Percentiles rank a stretch among this genome's conserved stretches.
These are phyloP conservation scores for Cebus imitator DNA, from an alignment of 2,113 vertebrate species.

Conservation along the genomic window DNA sequence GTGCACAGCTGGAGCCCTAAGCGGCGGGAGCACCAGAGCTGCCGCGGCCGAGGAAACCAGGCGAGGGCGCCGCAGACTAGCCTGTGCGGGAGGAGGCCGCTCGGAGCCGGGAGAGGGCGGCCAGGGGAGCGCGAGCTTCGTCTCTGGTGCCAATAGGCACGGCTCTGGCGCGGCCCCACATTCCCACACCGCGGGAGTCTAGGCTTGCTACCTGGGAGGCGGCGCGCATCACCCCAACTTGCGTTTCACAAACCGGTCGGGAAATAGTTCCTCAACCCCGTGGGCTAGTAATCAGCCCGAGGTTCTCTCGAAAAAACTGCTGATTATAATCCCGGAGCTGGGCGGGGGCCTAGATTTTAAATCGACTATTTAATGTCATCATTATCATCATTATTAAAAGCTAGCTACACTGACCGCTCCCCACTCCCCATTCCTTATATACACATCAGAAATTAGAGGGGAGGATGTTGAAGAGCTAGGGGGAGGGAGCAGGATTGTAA, in stretches of 20 bases:
- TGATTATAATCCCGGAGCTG: background rate
- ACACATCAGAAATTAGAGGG: background rate
- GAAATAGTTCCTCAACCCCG: background rate
- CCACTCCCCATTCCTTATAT: too few species aligned
- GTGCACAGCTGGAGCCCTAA: constrained; percentile 67
- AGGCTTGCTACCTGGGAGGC: constrained; percentile 60
- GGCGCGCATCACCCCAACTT: constrained; percentile 31
- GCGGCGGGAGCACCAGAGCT: background rate
- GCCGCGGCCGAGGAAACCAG: constrained; percentile 31
- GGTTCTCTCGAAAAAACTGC: background rate
- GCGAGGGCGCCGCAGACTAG: constrained; percentile 83
- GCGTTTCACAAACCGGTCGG: background rate
- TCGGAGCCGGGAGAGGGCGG: background rate
- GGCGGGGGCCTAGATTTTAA: background rate
- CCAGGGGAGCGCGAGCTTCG: background rate
- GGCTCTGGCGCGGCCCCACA: constrained; percentile 12
- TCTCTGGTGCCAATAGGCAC: background rate
- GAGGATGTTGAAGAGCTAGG: background rate
- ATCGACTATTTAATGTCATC: background rate
- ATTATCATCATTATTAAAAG: background rate
- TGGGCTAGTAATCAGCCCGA: background rate
- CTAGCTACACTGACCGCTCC: background rate
- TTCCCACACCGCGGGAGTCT: constrained; percentile 50
- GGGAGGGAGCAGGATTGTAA: background rate
- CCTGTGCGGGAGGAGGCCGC: background rate